Conservation (phyloP, 2,888 invertebrate species). For the Incurvaria masculella region DNA sequence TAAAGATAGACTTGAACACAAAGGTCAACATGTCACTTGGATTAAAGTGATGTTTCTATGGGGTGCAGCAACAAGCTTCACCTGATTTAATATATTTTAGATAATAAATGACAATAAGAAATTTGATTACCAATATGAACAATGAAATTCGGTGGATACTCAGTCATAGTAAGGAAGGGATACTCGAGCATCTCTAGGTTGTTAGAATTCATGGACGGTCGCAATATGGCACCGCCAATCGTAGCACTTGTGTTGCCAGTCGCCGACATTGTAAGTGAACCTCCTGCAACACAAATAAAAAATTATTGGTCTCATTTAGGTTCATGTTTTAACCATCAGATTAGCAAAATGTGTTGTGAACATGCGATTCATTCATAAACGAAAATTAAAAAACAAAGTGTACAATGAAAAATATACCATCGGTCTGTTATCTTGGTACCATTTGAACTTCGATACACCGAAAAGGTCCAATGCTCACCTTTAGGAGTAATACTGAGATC, state of each 20-base stretch:
- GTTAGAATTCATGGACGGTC: conserved; percentile 69
- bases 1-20: too few species aligned
- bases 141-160: conserved; percentile 87
- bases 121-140: conserved; percentile 82
- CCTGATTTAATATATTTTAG: too few species aligned
- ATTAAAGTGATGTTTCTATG: too few species aligned
- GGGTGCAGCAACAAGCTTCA: too few species aligned
- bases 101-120: too few species aligned
- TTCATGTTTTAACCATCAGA: background rate
- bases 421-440: too few species aligned
- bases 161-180: conserved; percentile 91
- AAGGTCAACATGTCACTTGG: too few species aligned
- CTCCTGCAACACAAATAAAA: conserved; percentile 59
- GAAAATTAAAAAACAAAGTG: too few species aligned
- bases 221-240: conserved; percentile 58
- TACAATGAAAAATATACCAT: too few species aligned
- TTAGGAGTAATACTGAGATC: conserved; percentile 91
- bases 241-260: conserved; percentile 52
- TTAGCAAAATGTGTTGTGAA: too few species aligned
- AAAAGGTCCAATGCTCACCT: conserved; percentile 61
- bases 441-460: too few species aligned
- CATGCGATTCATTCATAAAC: too few species aligned
- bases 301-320: background rate
- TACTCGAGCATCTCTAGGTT: conserved; percentile 90
- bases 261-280: conserved; percentile 68